Evolutionary conservation across 2,888 invertebrate genomes (phyloP).

Genomic region (Athalia rosae): DNA sequence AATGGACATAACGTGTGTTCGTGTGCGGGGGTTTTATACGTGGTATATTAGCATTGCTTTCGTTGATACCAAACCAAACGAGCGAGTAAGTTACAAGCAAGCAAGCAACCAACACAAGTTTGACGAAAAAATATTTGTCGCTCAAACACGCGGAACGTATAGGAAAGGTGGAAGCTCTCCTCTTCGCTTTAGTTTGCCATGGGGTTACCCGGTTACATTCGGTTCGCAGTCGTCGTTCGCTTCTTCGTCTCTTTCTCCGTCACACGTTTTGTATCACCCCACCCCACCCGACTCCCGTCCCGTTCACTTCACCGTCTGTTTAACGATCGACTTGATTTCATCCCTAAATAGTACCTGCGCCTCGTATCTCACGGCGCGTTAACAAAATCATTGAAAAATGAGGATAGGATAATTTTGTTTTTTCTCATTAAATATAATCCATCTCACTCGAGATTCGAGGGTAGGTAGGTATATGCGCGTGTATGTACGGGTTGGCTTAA

Average conservation of each 20-base stretch:
- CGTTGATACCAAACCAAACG: not conserved
- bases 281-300: not conserved
- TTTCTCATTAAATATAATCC: too few relatives aligned
- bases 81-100: not conserved
- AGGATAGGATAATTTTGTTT: too few relatives aligned
- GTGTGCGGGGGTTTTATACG: not conserved
- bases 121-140: constrained; percentile 74
- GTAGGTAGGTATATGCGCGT: too few relatives aligned
- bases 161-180: constrained; percentile 14
- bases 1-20: not conserved
- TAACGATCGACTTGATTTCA: too few relatives aligned
- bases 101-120: constrained; percentile 65
- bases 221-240: constrained; percentile 9
- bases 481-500: too few relatives aligned
- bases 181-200: constrained; percentile 24
- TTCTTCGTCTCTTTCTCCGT: constrained; percentile 19
- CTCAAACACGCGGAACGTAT: constrained; percentile 67
- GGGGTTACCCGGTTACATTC: constrained; percentile 37
- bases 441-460: too few relatives aligned
- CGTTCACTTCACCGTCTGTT: not conserved
- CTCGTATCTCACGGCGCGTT: too few relatives aligned
- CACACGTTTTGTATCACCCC: constrained; percentile 17
- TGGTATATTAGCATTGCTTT: not conserved
- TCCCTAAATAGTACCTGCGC: too few relatives aligned
- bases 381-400: too few relatives aligned